These are phyloP conservation scores for Montipora efflorescens DNA, from an alignment of 64 coral and sea anemone species.

Conservation along the genomic window DNA sequence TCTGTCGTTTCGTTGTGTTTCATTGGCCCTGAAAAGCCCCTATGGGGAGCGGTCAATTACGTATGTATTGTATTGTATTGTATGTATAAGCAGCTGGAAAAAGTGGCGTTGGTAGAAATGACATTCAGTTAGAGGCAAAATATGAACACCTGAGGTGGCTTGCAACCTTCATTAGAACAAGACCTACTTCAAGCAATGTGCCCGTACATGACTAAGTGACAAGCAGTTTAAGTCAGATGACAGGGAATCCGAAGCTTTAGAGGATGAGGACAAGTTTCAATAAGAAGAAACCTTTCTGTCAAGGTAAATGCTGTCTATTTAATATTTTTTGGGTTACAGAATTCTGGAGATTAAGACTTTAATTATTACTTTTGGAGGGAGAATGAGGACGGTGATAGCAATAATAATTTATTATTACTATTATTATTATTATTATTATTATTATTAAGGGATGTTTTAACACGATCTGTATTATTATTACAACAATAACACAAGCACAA, in stretches of 20 bases:
- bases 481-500: no score
- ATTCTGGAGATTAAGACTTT: no score
- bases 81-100: constrained; percentile 14
- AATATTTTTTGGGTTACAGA: background rate
- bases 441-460: no score
- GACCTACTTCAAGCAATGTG: constrained; percentile 53
- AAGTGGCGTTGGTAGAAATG: constrained; percentile 45
- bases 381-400: no score
- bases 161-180: constrained; percentile 55
- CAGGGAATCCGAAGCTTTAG: background rate
- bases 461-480: no score
- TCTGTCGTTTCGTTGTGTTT: no score
- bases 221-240: constrained; percentile 2
- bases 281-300: constrained; percentile 27
- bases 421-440: no score
- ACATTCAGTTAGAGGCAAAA: constrained; percentile 42
- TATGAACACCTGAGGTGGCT: constrained; percentile 70
- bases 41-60: no score
- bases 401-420: no score
- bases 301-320: constrained; percentile 15
- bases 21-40: no score
- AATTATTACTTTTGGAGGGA: no score
- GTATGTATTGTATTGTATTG: constrained; percentile 6
- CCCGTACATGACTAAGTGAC: background rate
- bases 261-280: constrained; percentile 4